Base-by-base conservation (phyloP, 2,888 invertebrate genomes). In the Coremacera marginata region DNA sequence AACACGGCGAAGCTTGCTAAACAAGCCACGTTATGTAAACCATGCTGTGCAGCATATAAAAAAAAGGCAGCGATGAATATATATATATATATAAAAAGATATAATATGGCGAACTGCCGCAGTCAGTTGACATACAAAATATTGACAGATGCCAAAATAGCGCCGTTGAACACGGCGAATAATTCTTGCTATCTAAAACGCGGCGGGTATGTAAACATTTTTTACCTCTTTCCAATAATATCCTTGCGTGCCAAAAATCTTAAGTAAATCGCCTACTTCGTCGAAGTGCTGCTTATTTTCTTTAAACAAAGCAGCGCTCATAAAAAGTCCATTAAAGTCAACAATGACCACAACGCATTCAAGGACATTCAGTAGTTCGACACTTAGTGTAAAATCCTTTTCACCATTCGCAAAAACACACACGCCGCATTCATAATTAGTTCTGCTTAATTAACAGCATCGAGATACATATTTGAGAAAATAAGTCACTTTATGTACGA, bases 311-410 rank as follows among this genome's bases (percentile, higher is more conserved):
- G 82, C 83, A 83, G 83, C 84, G 86, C 84, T 83, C 81, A 86
- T 84, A 85, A 86, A 86, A 86, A 86, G 84, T 84, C 85, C 86
- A 85, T 86, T 84, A 84, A 84, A 83, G 86, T 84, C 86, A 86
- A 86, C 86, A 86, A 86, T 86, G 85, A 86, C 85, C 84, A 86
- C 84, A 86, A 86, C 72, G 60, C 82, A 82, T 74, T 80, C 86
- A 86, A 86, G 86, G 86, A 81, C 85, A 82, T 84, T 86, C 85
- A 82, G 85, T 86, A 86, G 85, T 86, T 60, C 25, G 65, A 9
- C n/a, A 5, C 52, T 62, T 73, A 4, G 51, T 22, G 74, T 77
- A 74, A 78, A 78, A 71, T 76, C 77, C 75, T 77, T 79, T 31
- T 60, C 67, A 63, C 34, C 34, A 31, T 25, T 0, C 55, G 8